Conservation (phyloP, 2,113 vertebrate genomes). For the Telmatochromis brichardi region DNA sequence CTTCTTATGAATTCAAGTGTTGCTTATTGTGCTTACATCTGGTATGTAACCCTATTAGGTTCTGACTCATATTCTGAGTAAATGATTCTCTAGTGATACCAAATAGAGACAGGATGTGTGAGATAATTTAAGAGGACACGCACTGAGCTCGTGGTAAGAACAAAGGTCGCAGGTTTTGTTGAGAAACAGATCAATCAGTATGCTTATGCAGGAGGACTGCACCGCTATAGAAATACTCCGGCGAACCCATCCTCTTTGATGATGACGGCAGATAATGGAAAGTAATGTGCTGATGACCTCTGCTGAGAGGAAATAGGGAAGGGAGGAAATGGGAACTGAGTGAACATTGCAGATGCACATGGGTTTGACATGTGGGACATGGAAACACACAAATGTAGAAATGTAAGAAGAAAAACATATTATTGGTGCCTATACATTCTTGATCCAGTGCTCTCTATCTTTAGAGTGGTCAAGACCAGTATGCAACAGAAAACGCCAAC, state of each 20-base stretch:
- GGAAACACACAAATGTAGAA: neutral
- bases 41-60: neutral
- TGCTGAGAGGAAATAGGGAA: neutral
- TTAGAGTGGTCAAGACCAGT: neutral
- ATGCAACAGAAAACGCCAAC: neutral
- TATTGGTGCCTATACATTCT: neutral
- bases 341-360: neutral
- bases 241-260: conserved; percentile 23
- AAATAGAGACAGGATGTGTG: neutral
- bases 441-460: neutral
- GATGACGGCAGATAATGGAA: conserved; percentile 22
- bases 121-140: conserved; percentile 16
- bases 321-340: neutral
- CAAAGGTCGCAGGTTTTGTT: conserved; percentile 27
- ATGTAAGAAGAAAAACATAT: neutral
- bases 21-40: neutral
- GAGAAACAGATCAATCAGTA: conserved; percentile 30
- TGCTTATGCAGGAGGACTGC: neutral
- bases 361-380: neutral
- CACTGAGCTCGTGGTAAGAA: neutral
- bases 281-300: conserved; percentile 19
- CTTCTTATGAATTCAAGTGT: neutral
- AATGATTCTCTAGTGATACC: neutral
- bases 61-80: neutral
- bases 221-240: neutral